Percentiles rank a stretch among this genome's conserved stretches.
phyloP scores from a whole-genome alignment of 2,113 vertebrate genomes.

The Melanotaenia duboulayi region DNA sequence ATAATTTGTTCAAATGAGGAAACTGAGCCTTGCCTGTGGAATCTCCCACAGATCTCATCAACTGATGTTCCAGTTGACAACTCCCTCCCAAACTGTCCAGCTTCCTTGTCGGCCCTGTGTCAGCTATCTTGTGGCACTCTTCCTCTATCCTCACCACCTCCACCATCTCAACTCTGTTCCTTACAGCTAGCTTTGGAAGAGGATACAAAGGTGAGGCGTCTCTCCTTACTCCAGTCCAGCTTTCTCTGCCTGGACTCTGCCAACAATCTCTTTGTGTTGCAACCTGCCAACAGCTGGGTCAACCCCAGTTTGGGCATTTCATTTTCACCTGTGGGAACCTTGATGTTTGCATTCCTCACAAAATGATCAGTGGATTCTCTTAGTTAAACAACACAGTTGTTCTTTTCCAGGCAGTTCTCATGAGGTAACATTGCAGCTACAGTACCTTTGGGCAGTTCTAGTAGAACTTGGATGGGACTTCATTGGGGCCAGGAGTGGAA shows the following conservation, averaged over 20 bases:
- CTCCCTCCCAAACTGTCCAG: slow-evolving; percentile 33
- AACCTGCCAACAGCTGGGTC: neutral
- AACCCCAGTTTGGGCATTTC: neutral
- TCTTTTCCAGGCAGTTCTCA: too few relatives aligned
- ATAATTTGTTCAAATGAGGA: slow-evolving; percentile 15
- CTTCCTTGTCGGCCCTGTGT: slow-evolving; percentile 15
- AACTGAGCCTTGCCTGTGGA: slow-evolving; percentile 19
- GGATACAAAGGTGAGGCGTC: too few relatives aligned
- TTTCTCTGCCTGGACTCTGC: neutral
- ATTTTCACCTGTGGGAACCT: neutral
- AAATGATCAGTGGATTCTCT: neutral
- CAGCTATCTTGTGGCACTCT: neutral
- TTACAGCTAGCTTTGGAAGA: neutral
- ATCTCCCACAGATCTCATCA: slow-evolving; percentile 30
- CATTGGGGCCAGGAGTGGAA: too few relatives aligned
- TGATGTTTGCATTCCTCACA: neutral
- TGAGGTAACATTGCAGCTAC: too few relatives aligned
- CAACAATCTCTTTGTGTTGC: neutral
- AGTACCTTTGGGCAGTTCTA: too few relatives aligned
- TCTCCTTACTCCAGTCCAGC: neutral
- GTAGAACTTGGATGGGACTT: too few relatives aligned
- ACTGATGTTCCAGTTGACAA: slow-evolving; percentile 4
- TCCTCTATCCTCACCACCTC: slow-evolving; percentile 26
- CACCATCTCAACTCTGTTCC: neutral
- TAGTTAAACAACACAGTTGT: too few relatives aligned